Evolutionary conservation across 2,888 invertebrate species (phyloP).

Genomic region (Platycnemis pennipes): DNA sequence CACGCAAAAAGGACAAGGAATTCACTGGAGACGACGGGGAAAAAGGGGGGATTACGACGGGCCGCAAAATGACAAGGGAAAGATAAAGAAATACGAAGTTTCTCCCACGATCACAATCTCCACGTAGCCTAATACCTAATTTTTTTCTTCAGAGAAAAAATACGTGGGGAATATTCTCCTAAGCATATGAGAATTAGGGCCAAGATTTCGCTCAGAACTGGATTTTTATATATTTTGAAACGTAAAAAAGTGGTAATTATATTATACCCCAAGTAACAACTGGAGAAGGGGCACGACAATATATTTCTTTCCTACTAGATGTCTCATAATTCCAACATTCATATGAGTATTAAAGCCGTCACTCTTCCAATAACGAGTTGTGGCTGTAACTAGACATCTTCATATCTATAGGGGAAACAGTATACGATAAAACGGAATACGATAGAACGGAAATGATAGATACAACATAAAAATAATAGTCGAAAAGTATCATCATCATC

Average conservation of each 20-base stretch:
- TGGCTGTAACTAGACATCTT: no score
- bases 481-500: no score
- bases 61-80: background rate
- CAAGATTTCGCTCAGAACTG: background rate
- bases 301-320: no score
- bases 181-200: background rate
- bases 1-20: background rate
- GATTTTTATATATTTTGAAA: background rate
- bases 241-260: background rate
- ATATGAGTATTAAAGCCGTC: no score
- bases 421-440: no score
- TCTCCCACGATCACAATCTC: background rate
- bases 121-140: background rate
- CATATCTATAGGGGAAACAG: no score
- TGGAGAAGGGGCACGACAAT: no score
- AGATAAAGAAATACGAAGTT: background rate
- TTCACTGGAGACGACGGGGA: background rate
- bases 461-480: no score
- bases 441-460: no score
- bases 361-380: no score
- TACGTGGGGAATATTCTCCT: background rate
- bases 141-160: background rate
- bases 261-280: no score
- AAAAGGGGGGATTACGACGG: background rate
- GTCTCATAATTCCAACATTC: no score